Base-by-base conservation (phyloP, 2,888 invertebrate species). In the Chironomus tentans region DNA sequence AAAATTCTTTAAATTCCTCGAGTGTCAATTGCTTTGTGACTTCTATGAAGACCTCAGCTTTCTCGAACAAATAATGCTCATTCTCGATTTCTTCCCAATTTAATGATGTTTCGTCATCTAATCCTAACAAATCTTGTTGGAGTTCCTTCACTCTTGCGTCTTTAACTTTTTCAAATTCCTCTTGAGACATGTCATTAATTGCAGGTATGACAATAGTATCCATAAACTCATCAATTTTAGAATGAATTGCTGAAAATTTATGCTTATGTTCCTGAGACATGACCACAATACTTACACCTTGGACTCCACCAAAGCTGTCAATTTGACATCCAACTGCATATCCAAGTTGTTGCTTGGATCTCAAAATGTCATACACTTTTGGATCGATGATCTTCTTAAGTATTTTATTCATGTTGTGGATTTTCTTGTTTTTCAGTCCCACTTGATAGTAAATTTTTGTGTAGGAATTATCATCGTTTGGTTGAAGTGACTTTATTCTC, bases 401-500 rank as follows among this genome's bases (percentile, higher is more conserved):
- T 47, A 95, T 82, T 82, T 95, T 93, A 1, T 93, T 85, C 0
- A 91, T 87, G 77, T 89, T 88, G 68, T 88, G 88, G 77, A 87
- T 87, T 18, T 84, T 85, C 1, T 91, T 82, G 0, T 87, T 87
- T 68, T 87, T 86, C 0, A 87, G 85, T 3, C 90, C 92, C 21
- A 88, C 88, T 82, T 96, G 96, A 84, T 95, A 97, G 84, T 94
- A 95, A 85, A 94, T 94, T 10, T 90, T 90, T 47, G 95, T 88
- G 76, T 92, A 88, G 13, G 93, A 93, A 84, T 95, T 96, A 0
- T 88, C 85, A 79, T 95, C 94, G 4, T 86, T 85, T 3, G 85
- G 83, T 83, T 94, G 93, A 75, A 94, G 87, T 24, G 91, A 91
- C 80, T 87, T 83, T 56, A 93, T 87, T 69, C 90, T 86, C 76